These are phyloP conservation scores for Drosophila santomea DNA, from an alignment of 1,140 invertebrate species.

Conservation along the genomic window DNA sequence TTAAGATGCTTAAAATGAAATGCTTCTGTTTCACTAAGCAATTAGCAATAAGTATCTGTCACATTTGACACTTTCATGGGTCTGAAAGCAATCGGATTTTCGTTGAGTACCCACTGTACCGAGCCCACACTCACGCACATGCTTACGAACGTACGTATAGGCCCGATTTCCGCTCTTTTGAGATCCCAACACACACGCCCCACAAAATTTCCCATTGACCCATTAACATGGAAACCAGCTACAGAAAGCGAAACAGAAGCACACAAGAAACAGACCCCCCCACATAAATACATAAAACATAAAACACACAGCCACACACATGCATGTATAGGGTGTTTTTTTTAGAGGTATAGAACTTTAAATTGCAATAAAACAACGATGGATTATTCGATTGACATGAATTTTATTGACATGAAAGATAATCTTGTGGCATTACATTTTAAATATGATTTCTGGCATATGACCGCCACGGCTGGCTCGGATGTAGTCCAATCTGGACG, in stretches of 20 bases:
- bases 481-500: no score
- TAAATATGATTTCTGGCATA: no score
- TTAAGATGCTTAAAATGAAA: not conserved
- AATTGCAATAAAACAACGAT: no score
- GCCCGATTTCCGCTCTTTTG: conserved; percentile 28
- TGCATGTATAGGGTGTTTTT: no score
- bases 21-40: no score
- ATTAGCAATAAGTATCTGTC: no score
- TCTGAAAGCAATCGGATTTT: no score
- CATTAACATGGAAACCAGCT: conserved; percentile 71
- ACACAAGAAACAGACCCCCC: conserved; percentile 15
- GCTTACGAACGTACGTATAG: conserved; percentile 6
- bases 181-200: conserved; percentile 57
- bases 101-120: conserved; percentile 8
- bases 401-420: no score
- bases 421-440: no score
- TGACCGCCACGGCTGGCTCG: no score
- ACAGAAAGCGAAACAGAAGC: conserved; percentile 38
- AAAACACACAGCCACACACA: not conserved
- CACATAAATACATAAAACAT: conserved; percentile 11
- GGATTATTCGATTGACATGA: no score
- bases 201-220: conserved; percentile 76
- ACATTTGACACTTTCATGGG: not conserved
- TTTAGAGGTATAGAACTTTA: no score
- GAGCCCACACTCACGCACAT: conserved; percentile 5